Evolutionary conservation across 2,888 invertebrate genomes (phyloP), one percentile per base, ranked within the genome.

Genomic region (Dasysyrphus tricinctus): DNA sequence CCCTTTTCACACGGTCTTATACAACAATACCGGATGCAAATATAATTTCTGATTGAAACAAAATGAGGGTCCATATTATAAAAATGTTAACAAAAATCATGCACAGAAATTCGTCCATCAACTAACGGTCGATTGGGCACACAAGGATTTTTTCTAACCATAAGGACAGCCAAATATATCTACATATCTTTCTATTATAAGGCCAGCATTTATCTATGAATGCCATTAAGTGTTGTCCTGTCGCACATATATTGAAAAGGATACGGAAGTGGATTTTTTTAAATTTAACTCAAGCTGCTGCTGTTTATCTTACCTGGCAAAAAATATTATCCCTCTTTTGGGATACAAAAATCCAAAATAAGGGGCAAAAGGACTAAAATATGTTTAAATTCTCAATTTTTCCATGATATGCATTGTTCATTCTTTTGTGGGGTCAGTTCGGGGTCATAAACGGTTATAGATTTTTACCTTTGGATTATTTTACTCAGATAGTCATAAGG

Each of bases 361-460:
- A 63, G 74, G 81, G 85, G 85, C 47, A 59, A 67, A 80, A 80
- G 37, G 73, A 67, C 39, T 57, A 32, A 74, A 49, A 42, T 42
- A 65, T 57, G 65, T 65, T 29, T 47, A 74, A 57, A 37, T 75
- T 32, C 42, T 42, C 32, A 57, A 44, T 54, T 69, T 70, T 44
- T 47, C 32, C 11, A 51, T 67, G 44, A 34, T 80, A 34, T 37
- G 11, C 29, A 65, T 59, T 59, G 54, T 63, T 59, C 54, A 42
- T 42, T 54, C 42, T 24, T 11, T 32, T 73, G 47, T 81, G 85
- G 70, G 85, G 85, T 85, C 85, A 85, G 81, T 81, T 79, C 86
- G 83, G 70, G 85, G 86, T 87, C 86, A 87, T 67, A 75, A 87
- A 87, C 86, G 83, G 83, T 74, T 78, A 24, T 24, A 42, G 77